Percentiles rank a stretch among this genome's conserved stretches.
These are phyloP conservation scores for Clarias fuscus DNA, from an alignment of 2,797 vertebrate genomes.

Conservation along the genomic window DNA sequence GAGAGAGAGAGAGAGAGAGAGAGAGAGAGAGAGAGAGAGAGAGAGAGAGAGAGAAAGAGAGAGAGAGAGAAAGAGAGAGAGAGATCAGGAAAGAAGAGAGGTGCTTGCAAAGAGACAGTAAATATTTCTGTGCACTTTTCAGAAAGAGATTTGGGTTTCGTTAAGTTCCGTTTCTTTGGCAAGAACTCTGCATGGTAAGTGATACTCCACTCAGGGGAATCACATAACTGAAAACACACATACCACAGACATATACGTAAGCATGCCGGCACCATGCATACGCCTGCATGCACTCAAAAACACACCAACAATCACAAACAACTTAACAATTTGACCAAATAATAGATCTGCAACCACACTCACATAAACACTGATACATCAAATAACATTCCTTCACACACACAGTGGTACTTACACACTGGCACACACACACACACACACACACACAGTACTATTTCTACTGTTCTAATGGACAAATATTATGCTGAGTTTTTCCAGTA, in stretches of 20 bases:
- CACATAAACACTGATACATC: background rate
- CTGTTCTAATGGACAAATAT: conserved; percentile 4
- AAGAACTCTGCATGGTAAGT: conserved; percentile 47
- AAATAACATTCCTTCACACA: background rate
- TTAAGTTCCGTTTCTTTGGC: conserved; percentile 46
- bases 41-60: conserved; percentile 23
- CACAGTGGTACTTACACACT: no score
- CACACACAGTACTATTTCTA: conserved; percentile 1
- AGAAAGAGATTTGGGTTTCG: conserved; percentile 43
- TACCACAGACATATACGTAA: conserved; percentile 28
- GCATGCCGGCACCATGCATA: conserved; percentile 5
- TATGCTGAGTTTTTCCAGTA: background rate
- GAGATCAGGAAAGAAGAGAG: conserved; percentile 27
- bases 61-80: conserved; percentile 7
- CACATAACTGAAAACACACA: conserved; percentile 48
- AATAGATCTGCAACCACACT: background rate
- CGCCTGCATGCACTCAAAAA: conserved; percentile 21
- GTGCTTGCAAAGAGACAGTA: conserved; percentile 44
- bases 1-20: conserved; percentile 27
- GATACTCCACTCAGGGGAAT: conserved; percentile 52
- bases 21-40: conserved; percentile 6
- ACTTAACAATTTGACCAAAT: background rate
- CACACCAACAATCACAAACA: conserved; percentile 3
- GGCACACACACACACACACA: conserved; percentile 10
- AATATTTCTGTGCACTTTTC: conserved; percentile 59